Percentiles rank a stretch among this genome's conserved stretches.
Evolutionary conservation across 1,140 invertebrate species (phyloP).

Genomic region (Drosophila chauvacae): DNA sequence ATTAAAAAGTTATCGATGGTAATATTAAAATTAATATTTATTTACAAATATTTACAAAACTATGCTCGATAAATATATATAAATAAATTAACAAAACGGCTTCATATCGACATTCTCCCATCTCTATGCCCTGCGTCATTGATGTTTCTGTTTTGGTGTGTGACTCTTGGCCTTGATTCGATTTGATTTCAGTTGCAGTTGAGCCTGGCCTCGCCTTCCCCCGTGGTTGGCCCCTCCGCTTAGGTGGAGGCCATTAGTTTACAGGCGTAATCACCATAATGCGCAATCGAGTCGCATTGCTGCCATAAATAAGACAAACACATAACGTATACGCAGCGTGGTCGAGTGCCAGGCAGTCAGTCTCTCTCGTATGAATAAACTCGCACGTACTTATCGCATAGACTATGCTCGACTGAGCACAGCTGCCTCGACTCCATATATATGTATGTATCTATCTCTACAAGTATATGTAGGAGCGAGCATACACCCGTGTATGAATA

Average conservation of each 20-base stretch:
- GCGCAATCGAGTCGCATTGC: constrained; percentile 69
- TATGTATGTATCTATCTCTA: constrained; percentile 3
- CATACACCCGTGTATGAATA: constrained; percentile 63
- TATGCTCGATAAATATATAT: not conserved
- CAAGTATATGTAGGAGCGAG: not conserved
- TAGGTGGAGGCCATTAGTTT: constrained; percentile 72
- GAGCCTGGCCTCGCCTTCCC: not conserved
- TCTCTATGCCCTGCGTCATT: constrained; percentile 12
- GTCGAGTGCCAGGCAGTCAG: constrained; percentile 38
- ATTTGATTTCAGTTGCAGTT: constrained; percentile 30
- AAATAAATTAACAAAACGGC: not conserved
- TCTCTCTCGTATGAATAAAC: constrained; percentile 77
- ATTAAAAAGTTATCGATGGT: not conserved
- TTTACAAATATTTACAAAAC: not conserved
- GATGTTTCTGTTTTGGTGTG: constrained; percentile 35
- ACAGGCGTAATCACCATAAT: constrained; percentile 78
- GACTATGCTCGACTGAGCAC: constrained; percentile 79
- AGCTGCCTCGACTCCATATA: constrained; percentile 58
- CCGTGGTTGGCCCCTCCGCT: not conserved
- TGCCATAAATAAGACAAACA: constrained; percentile 78
- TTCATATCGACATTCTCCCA: not conserved
- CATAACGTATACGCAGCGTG: constrained; percentile 74
- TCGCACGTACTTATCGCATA: constrained; percentile 81
- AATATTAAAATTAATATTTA: too few species aligned
- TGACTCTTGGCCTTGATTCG: constrained; percentile 62